A percentile compares a stretch with the other conserved stretches of the same genome.
Evolutionary conservation across 1,140 invertebrate genomes (phyloP).

Genomic region (Sesamia nonagrioides): DNA sequence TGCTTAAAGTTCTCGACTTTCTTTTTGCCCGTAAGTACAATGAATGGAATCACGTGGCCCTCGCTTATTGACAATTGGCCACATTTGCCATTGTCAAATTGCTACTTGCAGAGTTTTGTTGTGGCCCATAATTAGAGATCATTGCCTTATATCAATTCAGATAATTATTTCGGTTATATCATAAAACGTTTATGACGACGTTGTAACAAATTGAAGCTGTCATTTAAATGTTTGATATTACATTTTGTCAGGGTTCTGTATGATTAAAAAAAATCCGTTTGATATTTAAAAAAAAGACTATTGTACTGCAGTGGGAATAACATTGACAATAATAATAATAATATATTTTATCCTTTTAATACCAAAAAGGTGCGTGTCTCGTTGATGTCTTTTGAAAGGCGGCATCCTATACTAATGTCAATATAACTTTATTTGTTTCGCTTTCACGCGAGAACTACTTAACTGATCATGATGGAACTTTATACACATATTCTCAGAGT

Average conservation of each 20-base stretch:
- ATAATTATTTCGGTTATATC: constrained; percentile 53
- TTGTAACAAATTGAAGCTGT: background rate
- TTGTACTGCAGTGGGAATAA: too few species aligned
- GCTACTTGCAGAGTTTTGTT: constrained; percentile 58
- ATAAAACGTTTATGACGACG: constrained; percentile 7
- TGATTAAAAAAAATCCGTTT: background rate
- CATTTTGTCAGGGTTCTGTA: background rate
- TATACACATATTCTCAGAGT: too few species aligned
- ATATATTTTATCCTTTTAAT: too few species aligned
- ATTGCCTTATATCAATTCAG: constrained; percentile 60
- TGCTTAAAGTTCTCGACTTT: constrained; percentile 38
- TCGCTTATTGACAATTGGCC: constrained; percentile 48
- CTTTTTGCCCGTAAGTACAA: constrained; percentile 53
- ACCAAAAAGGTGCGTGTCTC: background rate
- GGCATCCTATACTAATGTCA: background rate
- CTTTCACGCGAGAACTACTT: too few species aligned
- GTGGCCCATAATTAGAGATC: constrained; percentile 53
- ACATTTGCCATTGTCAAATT: constrained; percentile 63
- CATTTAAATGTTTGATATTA: background rate
- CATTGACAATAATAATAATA: too few species aligned
- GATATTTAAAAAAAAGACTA: background rate
- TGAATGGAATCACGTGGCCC: constrained; percentile 58
- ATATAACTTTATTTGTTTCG: background rate
- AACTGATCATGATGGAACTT: too few species aligned
- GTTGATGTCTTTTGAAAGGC: constrained; percentile 45